These are phyloP conservation scores for Quiscalus mexicanus DNA, from an alignment of 2,113 vertebrate species.

Conservation along the genomic window DNA sequence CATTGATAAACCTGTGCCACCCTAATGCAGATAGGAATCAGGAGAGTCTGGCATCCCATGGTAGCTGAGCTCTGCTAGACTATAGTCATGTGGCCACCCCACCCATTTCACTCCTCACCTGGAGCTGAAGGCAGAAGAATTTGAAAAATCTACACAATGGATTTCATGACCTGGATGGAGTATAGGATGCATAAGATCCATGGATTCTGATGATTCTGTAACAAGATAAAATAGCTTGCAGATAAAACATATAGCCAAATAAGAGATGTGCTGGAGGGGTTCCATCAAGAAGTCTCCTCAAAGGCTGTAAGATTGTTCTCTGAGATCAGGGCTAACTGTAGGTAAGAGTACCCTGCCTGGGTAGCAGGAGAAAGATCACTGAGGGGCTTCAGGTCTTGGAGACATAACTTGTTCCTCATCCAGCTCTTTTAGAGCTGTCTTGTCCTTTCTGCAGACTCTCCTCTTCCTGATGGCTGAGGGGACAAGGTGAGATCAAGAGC, in stretches of 20 bases:
- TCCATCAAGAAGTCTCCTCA: neutral
- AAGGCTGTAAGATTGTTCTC: neutral
- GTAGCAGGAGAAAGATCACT: neutral
- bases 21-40: neutral
- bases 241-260: neutral
- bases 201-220: neutral
- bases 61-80: neutral
- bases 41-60: neutral
- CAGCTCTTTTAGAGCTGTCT: neutral
- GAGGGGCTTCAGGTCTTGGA: neutral
- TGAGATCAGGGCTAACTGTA: neutral
- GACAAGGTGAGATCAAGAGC: neutral
- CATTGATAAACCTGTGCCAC: neutral
- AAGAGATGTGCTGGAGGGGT: neutral
- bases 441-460: neutral
- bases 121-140: neutral
- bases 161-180: neutral
- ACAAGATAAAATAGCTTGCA: neutral
- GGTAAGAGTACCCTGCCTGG: neutral
- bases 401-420: neutral
- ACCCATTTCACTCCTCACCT: neutral
- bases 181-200: neutral
- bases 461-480: neutral
- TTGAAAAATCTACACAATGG: neutral
- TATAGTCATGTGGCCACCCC: neutral